Percentiles rank a stretch among this genome's conserved stretches.
phyloP scores from a whole-genome alignment of 1,140 invertebrate genomes.

The Chlorops oryzae region DNA sequence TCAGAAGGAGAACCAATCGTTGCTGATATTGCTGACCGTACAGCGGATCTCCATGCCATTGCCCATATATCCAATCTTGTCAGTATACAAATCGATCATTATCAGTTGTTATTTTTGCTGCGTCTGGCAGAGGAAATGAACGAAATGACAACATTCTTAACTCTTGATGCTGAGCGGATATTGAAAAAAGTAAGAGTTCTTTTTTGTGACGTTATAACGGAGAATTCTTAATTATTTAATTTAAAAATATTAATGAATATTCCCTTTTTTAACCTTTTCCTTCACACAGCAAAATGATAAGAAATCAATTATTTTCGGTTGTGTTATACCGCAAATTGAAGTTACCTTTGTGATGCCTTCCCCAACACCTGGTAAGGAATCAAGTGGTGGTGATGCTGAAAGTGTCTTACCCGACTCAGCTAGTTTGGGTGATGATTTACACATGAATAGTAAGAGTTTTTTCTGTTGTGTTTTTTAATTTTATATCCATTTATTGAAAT shows the following conservation, averaged over 20 bases:
- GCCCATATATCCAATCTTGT: slow-evolving; percentile 71
- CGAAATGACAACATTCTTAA: slow-evolving; percentile 72
- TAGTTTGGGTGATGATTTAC: slow-evolving; percentile 68
- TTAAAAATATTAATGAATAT: neutral
- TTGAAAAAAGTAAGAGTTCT: slow-evolving; percentile 46
- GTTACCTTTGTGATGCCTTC: slow-evolving; percentile 81
- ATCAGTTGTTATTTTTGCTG: slow-evolving; percentile 84
- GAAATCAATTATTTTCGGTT: slow-evolving; percentile 65
- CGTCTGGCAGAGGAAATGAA: slow-evolving; percentile 74
- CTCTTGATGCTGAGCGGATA: slow-evolving; percentile 70
- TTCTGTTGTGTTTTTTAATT: slow-evolving; percentile 43
- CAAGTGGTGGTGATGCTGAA: slow-evolving; percentile 70
- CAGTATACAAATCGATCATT: slow-evolving; percentile 85
- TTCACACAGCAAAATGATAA: slow-evolving; percentile 38
- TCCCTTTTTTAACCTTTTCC: neutral
- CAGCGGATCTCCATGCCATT: slow-evolving; percentile 61
- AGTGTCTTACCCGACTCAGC: slow-evolving; percentile 75
- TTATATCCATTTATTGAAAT: slow-evolving; percentile 15
- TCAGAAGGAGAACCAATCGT: neutral
- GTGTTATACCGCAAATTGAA: slow-evolving; percentile 77
- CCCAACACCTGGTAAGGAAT: slow-evolving; percentile 71
- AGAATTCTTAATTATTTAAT: slow-evolving; percentile 7
- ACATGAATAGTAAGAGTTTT: slow-evolving; percentile 48
- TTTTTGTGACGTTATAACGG: neutral
- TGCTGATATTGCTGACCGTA: slow-evolving; percentile 20